Conservation (phyloP, 2,113 vertebrate species). For the Caracal caracal region DNA sequence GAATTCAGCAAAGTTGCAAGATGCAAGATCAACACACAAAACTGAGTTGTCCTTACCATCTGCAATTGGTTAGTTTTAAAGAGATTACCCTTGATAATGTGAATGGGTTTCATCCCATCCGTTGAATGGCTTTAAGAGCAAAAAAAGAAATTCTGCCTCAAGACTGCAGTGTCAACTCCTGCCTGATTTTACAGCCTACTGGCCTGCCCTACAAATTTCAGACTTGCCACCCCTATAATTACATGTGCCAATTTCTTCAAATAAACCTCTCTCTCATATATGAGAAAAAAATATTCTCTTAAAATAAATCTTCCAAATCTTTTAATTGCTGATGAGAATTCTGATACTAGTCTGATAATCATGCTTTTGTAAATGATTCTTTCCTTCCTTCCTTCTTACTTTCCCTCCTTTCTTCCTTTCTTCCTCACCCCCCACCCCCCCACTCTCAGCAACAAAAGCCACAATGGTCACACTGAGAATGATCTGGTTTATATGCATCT, state of each 20-base stretch:
- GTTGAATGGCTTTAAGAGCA: background rate
- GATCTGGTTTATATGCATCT: background rate
- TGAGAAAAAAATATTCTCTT: background rate
- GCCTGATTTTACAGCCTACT: background rate
- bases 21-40: background rate
- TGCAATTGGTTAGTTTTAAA: background rate
- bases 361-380: background rate
- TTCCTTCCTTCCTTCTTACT: background rate
- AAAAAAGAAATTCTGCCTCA: background rate
- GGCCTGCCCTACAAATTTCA: background rate
- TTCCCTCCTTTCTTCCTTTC: background rate
- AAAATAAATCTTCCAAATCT: background rate
- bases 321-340: conserved; percentile 1
- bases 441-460: background rate
- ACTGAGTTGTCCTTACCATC: background rate
- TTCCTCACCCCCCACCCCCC: background rate
- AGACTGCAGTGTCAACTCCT: background rate
- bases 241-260: background rate
- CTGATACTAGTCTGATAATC: background rate
- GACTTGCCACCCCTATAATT: background rate
- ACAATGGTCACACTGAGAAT: background rate
- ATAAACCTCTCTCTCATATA: background rate
- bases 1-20: conserved; percentile 8
- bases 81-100: background rate
- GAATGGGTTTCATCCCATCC: background rate